Evolutionary conservation across 1,140 invertebrate species (phyloP).

Genomic region (Augochlora pura): DNA sequence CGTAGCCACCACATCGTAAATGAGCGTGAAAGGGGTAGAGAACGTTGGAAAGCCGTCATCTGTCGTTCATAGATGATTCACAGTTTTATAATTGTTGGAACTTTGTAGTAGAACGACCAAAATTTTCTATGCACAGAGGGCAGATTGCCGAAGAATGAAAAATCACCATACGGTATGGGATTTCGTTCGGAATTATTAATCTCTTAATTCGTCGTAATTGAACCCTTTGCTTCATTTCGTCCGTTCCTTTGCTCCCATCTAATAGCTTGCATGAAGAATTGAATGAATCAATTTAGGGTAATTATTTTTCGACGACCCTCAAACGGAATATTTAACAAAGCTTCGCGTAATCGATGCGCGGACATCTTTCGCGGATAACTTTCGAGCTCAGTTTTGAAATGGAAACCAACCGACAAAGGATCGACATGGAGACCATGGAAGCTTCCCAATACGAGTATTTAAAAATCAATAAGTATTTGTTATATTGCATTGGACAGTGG

Average conservation of each 20-base stretch:
- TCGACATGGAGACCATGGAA: slow-evolving; percentile 27
- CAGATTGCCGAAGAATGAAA: neutral
- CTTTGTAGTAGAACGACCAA: neutral
- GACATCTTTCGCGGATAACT: neutral
- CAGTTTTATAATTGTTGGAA: too few relatives aligned
- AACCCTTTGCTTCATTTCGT: too few relatives aligned
- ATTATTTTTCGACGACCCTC: neutral
- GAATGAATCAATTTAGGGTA: neutral
- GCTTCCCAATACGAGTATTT: slow-evolving; percentile 43
- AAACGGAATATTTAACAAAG: slow-evolving; percentile 2
- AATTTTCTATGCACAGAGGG: neutral
- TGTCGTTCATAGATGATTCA: too few relatives aligned
- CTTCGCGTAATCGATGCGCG: neutral
- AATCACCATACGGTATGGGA: neutral
- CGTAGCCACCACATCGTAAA: too few relatives aligned
- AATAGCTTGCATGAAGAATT: neutral
- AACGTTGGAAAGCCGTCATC: too few relatives aligned
- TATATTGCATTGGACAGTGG: slow-evolving; percentile 57
- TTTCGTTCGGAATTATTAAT: neutral
- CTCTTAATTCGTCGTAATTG: neutral
- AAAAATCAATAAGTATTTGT: slow-evolving; percentile 47
- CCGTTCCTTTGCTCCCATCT: too few relatives aligned
- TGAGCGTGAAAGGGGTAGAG: too few relatives aligned
- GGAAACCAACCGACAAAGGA: neutral
- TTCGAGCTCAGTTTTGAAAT: neutral